Conservation (phyloP, 2,113 vertebrate genomes). For the Dromaius novaehollandiae region DNA sequence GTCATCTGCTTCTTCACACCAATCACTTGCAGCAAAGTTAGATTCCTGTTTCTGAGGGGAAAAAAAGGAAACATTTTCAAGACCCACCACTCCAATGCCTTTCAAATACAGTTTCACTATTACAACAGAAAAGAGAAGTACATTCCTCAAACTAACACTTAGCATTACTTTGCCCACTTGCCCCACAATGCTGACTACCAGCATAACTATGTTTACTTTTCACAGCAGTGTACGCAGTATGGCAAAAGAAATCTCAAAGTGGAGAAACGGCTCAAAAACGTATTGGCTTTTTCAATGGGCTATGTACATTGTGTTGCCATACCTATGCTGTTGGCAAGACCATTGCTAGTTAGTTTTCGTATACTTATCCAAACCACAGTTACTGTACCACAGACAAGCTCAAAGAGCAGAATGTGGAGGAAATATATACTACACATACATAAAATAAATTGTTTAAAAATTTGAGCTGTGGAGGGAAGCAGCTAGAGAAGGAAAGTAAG, state of each 20-base stretch:
- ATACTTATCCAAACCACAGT: background rate
- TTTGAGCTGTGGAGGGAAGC: background rate
- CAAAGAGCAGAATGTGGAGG: background rate
- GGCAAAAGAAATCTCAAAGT: background rate
- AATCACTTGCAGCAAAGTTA: conserved; percentile 60
- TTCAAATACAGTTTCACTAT: background rate
- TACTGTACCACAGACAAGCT: background rate
- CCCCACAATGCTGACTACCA: background rate
- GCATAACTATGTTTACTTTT: accelerated
- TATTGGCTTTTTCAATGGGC: background rate
- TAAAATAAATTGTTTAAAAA: background rate
- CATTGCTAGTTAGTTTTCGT: no score
- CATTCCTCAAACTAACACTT: background rate
- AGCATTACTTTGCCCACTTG: background rate
- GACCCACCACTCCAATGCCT: background rate
- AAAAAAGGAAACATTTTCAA: background rate
- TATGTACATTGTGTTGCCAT: background rate
- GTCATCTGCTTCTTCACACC: conserved; percentile 85
- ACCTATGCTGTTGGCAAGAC: background rate
- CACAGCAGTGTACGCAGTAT: background rate
- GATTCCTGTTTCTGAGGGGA: conserved; percentile 29
- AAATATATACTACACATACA: background rate
- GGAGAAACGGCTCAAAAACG: background rate
- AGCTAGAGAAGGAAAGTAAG: background rate
- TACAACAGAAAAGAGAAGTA: background rate